Evolutionary conservation across 2,113 vertebrate species (phyloP).

Genomic region (Solea solea): DNA sequence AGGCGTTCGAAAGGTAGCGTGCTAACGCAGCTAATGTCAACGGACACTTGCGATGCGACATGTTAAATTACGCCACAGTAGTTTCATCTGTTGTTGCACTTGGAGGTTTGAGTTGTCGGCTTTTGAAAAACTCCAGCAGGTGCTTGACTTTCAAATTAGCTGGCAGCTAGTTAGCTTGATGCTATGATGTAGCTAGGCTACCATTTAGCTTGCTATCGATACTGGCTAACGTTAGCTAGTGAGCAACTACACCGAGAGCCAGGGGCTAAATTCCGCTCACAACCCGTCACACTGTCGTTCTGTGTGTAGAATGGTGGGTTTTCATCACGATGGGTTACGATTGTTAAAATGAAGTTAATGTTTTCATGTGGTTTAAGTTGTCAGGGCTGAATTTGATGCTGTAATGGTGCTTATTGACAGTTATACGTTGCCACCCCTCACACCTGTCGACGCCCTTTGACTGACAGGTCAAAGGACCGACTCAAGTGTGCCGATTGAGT

Average conservation of each 20-base stretch:
- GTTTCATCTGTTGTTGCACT: not conserved
- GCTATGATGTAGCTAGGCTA: conserved; percentile 21
- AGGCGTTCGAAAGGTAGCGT: conserved; percentile 95
- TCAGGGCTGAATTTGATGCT: not conserved
- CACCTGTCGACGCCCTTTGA: conserved; percentile 52
- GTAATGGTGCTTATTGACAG: conserved; percentile 23
- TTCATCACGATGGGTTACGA: not conserved
- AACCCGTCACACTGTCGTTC: not conserved
- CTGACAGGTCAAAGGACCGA: conserved; percentile 26
- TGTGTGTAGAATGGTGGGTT: not conserved
- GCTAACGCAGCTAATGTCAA: conserved; percentile 43
- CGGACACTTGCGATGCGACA: not conserved
- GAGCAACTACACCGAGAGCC: conserved; percentile 41
- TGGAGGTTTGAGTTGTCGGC: not conserved
- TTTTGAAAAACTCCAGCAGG: conserved; percentile 41
- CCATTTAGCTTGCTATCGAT: conserved; percentile 45
- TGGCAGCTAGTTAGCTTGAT: conserved; percentile 60
- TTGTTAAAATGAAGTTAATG: not conserved
- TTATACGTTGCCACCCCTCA: not conserved
- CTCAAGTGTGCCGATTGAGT: not conserved
- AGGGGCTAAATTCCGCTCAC: conserved; percentile 11
- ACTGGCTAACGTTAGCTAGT: conserved; percentile 41
- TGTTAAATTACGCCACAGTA: not conserved
- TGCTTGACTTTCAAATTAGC: conserved; percentile 75
- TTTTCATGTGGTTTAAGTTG: not conserved